Evolutionary conservation across 2,113 vertebrate genomes (phyloP), one percentile per base, ranked within the genome.

Genomic region (Engraulis encrasicolus): DNA sequence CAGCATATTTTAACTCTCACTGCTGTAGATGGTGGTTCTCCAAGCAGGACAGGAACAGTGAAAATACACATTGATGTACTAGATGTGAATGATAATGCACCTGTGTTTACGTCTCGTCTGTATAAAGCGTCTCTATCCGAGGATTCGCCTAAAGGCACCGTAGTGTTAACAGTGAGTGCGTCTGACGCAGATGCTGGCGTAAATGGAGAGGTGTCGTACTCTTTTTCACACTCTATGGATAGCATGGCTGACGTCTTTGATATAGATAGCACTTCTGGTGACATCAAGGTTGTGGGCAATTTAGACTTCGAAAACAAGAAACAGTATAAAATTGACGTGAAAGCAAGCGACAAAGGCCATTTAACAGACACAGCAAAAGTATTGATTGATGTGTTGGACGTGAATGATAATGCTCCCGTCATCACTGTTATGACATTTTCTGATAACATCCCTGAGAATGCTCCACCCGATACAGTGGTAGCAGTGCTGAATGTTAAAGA

Each of bases 1-100:
- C 1, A 34, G 66, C 66, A 74, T 74, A 31, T 74, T 74, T 4
- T 74, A 4, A 74, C 14, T 2, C 66, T 74, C 2, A 74, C 66
- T 27, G 66, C 66, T 74, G 31, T 74, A 34, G 66, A 74, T 4
- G 66, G 66, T 34, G 66, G 66, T 15, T 74, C 66, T 74, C 66
- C 66, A 14, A 74, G 66, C 66, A 74, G 66, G 15, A 74, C 66
- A 74, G 66, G 66, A 31, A 74, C 66, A 34, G 66, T 74, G 12
- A 74, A 74, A 74, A 74, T 74, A 74, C 66, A 74, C 66, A 74
- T 74, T 15, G 66, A 74, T 15, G 66, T 74, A 74, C 34, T 74
- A 74, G 66, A 74, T 34, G 66, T 74, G 11, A 74, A 74, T 74
- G 66, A 74, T 2, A 74, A 74, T 74, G 66, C 66, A 0, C 66